phyloP scores from a whole-genome alignment of 2,888 invertebrate genomes.

The Onthophagus sagittarius region DNA sequence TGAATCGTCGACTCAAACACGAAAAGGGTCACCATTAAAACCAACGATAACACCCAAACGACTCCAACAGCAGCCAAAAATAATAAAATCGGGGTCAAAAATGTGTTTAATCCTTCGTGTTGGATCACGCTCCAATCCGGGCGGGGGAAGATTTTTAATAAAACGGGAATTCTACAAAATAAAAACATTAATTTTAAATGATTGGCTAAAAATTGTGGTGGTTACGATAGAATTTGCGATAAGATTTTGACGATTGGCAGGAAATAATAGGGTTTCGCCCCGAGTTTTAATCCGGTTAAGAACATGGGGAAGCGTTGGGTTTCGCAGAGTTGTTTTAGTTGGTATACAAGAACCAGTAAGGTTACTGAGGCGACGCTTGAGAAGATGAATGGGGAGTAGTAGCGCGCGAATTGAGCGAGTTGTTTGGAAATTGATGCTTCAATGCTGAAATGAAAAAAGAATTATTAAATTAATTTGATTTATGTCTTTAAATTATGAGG shows the following conservation, averaged over 20 bases:
- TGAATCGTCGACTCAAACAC: conserved; percentile 69
- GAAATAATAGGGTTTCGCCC: conserved; percentile 57
- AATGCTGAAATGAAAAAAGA: conserved; percentile 48
- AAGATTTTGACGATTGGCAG: conserved; percentile 53
- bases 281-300: conserved; percentile 58
- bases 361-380: conserved; percentile 65
- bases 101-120: conserved; percentile 43
- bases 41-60: conserved; percentile 54
- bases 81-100: conserved; percentile 57
- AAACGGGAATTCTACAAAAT: conserved; percentile 5
- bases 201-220: not conserved
- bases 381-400: conserved; percentile 61
- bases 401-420: conserved; percentile 62
- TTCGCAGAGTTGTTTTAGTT: conserved; percentile 47
- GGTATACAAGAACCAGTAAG: conserved; percentile 57
- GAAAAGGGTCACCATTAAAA: conserved; percentile 56
- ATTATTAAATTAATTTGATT: not conserved
- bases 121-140: conserved; percentile 39
- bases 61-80: conserved; percentile 63
- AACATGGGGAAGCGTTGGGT: conserved; percentile 51
- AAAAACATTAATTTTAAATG: not conserved
- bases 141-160: conserved; percentile 31
- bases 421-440: conserved; percentile 57
- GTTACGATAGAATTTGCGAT: conserved; percentile 51
- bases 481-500: too few relatives aligned